Evolutionary conservation across 2,797 vertebrate genomes (phyloP).

Genomic region (Coendou prehensilis): DNA sequence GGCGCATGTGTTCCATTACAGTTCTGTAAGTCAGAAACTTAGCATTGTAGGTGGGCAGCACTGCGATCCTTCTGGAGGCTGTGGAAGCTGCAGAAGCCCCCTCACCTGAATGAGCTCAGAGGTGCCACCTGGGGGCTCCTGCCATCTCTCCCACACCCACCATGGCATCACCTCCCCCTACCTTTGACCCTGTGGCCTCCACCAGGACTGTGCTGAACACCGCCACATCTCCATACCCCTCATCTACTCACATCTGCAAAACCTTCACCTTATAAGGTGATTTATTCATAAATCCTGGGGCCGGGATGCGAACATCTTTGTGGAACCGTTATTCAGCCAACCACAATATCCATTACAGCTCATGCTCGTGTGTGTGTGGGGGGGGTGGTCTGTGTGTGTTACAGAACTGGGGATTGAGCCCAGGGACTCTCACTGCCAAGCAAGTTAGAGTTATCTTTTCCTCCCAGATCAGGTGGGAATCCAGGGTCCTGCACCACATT

Average conservation of each 20-base stretch:
- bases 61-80: background rate
- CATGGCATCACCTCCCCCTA: background rate
- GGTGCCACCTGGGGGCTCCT: accelerated
- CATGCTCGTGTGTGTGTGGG: background rate
- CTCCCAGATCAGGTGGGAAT: background rate
- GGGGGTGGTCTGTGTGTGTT: background rate
- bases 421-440: background rate
- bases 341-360: background rate
- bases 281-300: too few relatives aligned
- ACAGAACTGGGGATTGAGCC: background rate
- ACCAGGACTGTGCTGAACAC: background rate
- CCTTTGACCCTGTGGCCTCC: background rate
- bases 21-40: too few relatives aligned
- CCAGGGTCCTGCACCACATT: background rate
- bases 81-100: background rate
- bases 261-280: background rate
- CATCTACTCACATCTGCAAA: background rate
- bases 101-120: background rate
- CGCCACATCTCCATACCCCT: background rate
- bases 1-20: background rate
- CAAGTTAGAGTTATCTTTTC: background rate
- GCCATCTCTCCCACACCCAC: background rate
- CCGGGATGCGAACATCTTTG: background rate
- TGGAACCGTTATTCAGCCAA: background rate
- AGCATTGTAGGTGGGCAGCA: accelerated